Evolutionary conservation across 1,140 invertebrate genomes (phyloP).

Genomic region (Kradibia gibbosae): DNA sequence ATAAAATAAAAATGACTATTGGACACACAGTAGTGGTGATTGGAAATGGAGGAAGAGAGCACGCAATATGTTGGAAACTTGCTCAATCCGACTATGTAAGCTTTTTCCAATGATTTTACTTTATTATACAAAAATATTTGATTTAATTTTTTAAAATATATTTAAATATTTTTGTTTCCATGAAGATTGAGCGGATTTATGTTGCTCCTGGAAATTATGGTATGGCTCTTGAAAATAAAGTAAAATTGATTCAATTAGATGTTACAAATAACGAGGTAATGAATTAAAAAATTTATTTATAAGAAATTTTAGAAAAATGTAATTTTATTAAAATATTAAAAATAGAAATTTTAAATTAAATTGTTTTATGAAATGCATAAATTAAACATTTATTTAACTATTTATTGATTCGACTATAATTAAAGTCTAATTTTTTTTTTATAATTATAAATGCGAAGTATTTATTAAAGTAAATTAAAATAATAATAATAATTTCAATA

Average conservation of each 20-base stretch:
- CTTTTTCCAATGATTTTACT: constrained; percentile 11
- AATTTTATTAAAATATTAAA: background rate
- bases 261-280: constrained; percentile 80
- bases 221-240: constrained; percentile 80
- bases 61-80: constrained; percentile 94
- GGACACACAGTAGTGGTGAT: constrained; percentile 80
- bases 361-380: background rate
- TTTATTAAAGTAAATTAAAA: too few relatives aligned
- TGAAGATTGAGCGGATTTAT: constrained; percentile 80
- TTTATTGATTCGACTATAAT: too few relatives aligned
- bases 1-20: constrained; percentile 50
- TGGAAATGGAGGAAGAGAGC: constrained; percentile 95
- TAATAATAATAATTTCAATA: too few relatives aligned
- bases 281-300: background rate
- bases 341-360: background rate
- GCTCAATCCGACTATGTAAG: constrained; percentile 80
- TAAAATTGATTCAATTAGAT: constrained; percentile 77
- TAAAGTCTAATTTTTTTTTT: too few relatives aligned
- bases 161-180: constrained; percentile 39
- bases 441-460: too few relatives aligned
- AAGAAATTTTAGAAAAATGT: background rate
- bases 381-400: too few relatives aligned
- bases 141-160: background rate
- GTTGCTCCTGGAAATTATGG: constrained; percentile 94
- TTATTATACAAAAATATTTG: constrained; percentile 14